phyloP scores from a whole-genome alignment of 2,797 vertebrate genomes.

The Psittacula echo region DNA sequence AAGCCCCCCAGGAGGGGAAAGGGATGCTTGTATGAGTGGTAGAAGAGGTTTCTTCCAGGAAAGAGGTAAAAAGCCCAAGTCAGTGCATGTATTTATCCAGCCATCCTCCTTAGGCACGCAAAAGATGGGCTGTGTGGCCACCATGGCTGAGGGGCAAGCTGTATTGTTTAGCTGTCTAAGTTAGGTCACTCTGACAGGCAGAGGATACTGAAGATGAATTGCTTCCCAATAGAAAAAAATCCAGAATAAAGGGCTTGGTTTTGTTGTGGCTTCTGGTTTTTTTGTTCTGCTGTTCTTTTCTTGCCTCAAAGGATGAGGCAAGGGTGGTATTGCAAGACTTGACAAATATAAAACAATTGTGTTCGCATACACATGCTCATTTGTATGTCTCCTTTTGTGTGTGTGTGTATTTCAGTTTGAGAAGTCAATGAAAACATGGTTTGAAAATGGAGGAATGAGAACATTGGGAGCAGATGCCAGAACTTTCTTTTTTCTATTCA shows the following conservation, averaged over 20 bases:
- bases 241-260: neutral
- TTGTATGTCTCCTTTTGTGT: neutral
- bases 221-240: neutral
- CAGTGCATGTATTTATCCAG: neutral
- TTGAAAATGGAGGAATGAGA: neutral
- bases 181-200: neutral
- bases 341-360: neutral
- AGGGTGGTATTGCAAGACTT: neutral
- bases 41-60: neutral
- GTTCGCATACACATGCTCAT: rapidly evolving
- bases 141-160: neutral
- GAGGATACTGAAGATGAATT: neutral
- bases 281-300: conserved; percentile 5
- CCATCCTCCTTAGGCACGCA: neutral
- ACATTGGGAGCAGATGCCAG: neutral
- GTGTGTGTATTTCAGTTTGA: neutral
- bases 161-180: neutral
- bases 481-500: neutral
- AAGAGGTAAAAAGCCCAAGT: neutral
- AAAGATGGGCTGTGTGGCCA: neutral
- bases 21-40: neutral
- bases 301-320: neutral
- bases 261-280: neutral
- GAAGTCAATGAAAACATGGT: neutral
- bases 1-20: neutral